phyloP scores from a whole-genome alignment of 2,113 vertebrate species.

The Silurus glanis region DNA sequence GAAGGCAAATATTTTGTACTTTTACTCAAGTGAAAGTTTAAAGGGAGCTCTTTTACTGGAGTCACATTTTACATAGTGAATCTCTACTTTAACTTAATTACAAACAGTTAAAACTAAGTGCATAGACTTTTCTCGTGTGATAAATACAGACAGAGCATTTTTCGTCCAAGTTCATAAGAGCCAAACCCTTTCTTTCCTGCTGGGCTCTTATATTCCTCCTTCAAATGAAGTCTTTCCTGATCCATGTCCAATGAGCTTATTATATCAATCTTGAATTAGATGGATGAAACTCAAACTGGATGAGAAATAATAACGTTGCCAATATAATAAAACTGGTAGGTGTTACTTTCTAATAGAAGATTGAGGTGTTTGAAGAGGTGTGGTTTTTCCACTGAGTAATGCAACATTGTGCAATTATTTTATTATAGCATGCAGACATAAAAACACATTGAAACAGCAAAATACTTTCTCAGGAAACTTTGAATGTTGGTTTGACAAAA shows the following conservation, averaged over 20 bases:
- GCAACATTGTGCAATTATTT: constrained; percentile 14
- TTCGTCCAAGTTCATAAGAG: constrained; percentile 59
- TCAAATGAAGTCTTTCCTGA: constrained; percentile 63
- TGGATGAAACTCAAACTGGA: constrained; percentile 47
- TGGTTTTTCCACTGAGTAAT: background rate
- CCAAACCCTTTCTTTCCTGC: constrained; percentile 53
- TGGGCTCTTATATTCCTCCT: constrained; percentile 42
- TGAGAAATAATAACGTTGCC: background rate
- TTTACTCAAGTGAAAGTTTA: too few relatives aligned
- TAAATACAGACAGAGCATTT: constrained; percentile 53
- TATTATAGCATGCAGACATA: constrained; percentile 8
- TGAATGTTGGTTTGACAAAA: constrained; percentile 3
- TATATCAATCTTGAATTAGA: constrained; percentile 49
- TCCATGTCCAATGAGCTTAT: constrained; percentile 56
- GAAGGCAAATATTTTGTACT: too few relatives aligned
- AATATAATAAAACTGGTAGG: constrained; percentile 27
- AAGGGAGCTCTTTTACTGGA: too few relatives aligned
- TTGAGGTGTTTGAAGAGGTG: constrained; percentile 19
- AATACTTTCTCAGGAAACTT: background rate
- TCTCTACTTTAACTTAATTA: too few relatives aligned
- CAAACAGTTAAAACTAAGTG: constrained; percentile 25
- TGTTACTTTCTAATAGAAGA: constrained; percentile 34
- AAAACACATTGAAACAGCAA: background rate
- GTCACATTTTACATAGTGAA: too few relatives aligned
- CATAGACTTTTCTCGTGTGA: constrained; percentile 46